A percentile compares a stretch with the other conserved stretches of the same genome.
Conservation (phyloP, 2,888 invertebrate species). For the Artemia sinica region DNA sequence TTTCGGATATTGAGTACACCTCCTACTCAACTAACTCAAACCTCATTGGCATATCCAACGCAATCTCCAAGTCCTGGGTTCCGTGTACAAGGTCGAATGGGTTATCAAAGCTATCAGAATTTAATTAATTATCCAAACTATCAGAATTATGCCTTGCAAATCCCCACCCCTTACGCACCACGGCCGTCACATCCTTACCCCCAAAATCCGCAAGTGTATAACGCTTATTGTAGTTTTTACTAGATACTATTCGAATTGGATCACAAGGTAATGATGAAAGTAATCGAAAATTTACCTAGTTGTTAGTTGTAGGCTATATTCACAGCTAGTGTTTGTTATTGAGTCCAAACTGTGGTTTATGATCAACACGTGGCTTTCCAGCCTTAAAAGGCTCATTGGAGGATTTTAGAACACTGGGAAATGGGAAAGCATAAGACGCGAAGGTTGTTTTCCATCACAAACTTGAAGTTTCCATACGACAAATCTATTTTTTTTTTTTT, state of each 20-base stretch:
- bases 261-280: too few relatives aligned
- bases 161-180: background rate
- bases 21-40: background rate
- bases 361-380: too few relatives aligned
- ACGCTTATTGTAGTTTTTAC: background rate
- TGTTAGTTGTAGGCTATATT: too few relatives aligned
- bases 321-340: too few relatives aligned
- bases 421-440: too few relatives aligned
- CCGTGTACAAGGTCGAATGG: slow-evolving; percentile 9
- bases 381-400: too few relatives aligned
- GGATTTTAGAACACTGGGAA: too few relatives aligned
- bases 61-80: slow-evolving; percentile 21
- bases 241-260: background rate
- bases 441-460: too few relatives aligned
- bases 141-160: slow-evolving; percentile 1
- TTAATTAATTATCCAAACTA: background rate
- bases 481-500: too few relatives aligned
- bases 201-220: background rate
- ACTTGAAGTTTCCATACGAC: too few relatives aligned
- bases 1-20: background rate
- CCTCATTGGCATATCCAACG: slow-evolving; percentile 20
- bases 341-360: too few relatives aligned
- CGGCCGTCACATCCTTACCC: background rate
- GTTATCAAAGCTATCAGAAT: slow-evolving; percentile 1
- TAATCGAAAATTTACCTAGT: too few relatives aligned